These are phyloP conservation scores for Cygnus buccinator DNA, from an alignment of 2,113 vertebrate species.

Conservation along the genomic window DNA sequence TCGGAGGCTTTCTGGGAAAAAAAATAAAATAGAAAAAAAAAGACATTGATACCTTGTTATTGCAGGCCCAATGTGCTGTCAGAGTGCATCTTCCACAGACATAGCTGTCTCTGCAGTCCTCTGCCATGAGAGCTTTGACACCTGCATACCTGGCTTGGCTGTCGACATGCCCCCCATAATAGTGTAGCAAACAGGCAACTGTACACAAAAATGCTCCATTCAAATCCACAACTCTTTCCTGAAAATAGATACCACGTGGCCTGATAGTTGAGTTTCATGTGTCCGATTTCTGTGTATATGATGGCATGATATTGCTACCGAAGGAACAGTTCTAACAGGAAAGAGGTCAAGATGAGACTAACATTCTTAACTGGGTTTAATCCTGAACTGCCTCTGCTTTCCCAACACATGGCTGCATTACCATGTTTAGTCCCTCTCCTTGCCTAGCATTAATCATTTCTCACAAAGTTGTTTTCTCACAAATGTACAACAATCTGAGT, in stretches of 20 bases:
- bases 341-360: not conserved
- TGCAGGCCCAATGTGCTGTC: not conserved
- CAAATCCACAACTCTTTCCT: not conserved
- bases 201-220: not conserved
- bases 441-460: not conserved
- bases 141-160: not conserved
- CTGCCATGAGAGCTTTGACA: not conserved
- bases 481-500: not conserved
- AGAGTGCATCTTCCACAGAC: not conserved
- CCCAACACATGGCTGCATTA: not conserved
- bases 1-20: not conserved
- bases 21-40: not conserved
- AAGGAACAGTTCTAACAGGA: not conserved
- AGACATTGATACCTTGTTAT: not conserved
- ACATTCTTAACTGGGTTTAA: not conserved
- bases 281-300: not conserved
- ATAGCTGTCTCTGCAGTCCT: not conserved
- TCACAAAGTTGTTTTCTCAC: not conserved
- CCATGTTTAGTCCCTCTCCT: not conserved
- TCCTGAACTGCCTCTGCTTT: not conserved
- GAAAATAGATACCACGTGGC: not conserved
- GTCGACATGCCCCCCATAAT: not conserved
- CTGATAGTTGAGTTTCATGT: not conserved
- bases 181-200: fast-evolving
- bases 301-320: not conserved